A percentile compares a stretch with the other conserved stretches of the same genome.
Conservation (phyloP, 2,888 invertebrate genomes). For the Drosophila hawaiiensis region DNA sequence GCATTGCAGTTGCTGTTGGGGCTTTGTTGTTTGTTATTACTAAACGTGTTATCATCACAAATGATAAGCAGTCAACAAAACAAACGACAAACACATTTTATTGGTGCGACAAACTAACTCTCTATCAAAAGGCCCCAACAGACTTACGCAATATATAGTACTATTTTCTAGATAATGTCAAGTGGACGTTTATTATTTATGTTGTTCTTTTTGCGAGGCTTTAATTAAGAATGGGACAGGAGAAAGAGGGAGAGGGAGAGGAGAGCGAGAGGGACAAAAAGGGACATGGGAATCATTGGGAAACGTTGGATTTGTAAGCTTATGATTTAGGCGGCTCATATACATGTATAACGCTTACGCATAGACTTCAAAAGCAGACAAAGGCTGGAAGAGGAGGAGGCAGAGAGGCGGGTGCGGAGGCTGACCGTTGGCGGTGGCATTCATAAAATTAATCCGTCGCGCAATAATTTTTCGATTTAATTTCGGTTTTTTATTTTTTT, state of each 20-base stretch:
- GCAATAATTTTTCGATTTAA: constrained; percentile 76
- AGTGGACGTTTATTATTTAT: constrained; percentile 15
- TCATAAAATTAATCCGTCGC: constrained; percentile 71
- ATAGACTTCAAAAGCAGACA: constrained; percentile 16
- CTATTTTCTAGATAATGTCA: constrained; percentile 30
- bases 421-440: constrained; percentile 12
- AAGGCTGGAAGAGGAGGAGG: neutral
- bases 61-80: constrained; percentile 43
- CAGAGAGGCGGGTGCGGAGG: constrained; percentile 8
- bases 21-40: constrained; percentile 37
- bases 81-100: constrained; percentile 36
- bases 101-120: constrained; percentile 29
- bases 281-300: neutral
- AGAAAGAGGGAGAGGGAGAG: neutral
- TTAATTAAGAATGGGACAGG: neutral
- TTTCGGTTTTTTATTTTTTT: constrained; percentile 35
- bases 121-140: constrained; percentile 20
- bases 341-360: constrained; percentile 36
- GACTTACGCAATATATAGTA: constrained; percentile 30
- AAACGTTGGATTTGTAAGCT: constrained; percentile 15
- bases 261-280: neutral
- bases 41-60: constrained; percentile 41
- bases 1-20: neutral
- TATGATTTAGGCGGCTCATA: constrained; percentile 34
- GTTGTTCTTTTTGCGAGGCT: constrained; percentile 2